Evolutionary conservation across 2,888 invertebrate genomes (phyloP), one percentile per base, ranked within the genome.

Genomic region (Opisthograptis luteolata): DNA sequence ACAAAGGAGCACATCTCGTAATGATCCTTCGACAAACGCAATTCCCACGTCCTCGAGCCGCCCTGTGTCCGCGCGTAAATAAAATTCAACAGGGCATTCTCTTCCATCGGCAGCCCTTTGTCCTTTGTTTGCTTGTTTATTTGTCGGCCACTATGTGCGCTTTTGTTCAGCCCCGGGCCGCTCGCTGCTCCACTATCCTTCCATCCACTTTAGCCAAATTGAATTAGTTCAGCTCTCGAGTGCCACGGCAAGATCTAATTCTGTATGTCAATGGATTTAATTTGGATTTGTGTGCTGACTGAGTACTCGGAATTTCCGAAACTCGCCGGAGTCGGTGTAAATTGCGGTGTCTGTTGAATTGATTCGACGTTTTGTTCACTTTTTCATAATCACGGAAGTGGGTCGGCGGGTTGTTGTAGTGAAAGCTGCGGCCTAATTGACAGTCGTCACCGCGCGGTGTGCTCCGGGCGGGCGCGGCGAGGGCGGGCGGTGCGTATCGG

Each of bases 261-360:
- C 74, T 62, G 70, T 75, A 78, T 76, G 79, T 81, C 84, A 83
- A 84, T 84, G 76, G 79, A 68, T 79, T 81, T 84, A 84, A 84
- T 84, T 83, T 79, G 76, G 81, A 84, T 81, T 76, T 77, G 40
- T 41, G 30, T 30, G 20, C 35, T 25, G 39, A 15, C 35, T 25
- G 39, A 45, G 9, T 39, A 24, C 44, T 28, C 27, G 2, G 37
- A 31, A 10, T 22, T 19, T 22, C 30, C 14, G 17, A 42, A n/a
- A 52, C 39, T 39, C 27, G 15, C 19, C 9, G 20, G 17, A 36
- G 30, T 30, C 31, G 34, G 36, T 14, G 37, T 24, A 32, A 32
- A 45, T 27, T 40, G 52, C 44, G 32, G 34, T 20, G 39, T 20
- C 42, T 36, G 32, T 41, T 22, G 40, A 68, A 65, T 65, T 64